Percentiles rank a stretch among this genome's conserved stretches.
Evolutionary conservation across 2,797 vertebrate genomes (phyloP).

Genomic region (Aldrovandia affinis): DNA sequence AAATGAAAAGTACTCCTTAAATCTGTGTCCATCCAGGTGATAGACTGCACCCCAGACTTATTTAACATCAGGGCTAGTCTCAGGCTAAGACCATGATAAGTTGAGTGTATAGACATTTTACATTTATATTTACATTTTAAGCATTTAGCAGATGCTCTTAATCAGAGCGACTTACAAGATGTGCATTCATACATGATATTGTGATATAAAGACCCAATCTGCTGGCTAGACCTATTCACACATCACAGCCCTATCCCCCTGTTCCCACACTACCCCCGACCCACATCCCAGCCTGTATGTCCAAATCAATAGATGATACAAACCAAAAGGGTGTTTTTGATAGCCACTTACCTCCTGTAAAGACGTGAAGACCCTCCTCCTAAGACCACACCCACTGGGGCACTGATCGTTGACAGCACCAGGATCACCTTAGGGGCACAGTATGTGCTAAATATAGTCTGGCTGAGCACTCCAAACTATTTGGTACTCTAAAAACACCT

Average conservation of each 20-base stretch:
- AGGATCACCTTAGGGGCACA: conserved; percentile 68
- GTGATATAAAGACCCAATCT: no score
- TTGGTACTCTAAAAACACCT: not conserved
- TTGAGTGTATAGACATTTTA: not conserved
- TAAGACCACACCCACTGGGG: conserved; percentile 63
- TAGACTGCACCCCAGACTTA: not conserved
- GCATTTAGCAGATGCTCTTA: no score
- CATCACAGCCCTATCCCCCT: no score
- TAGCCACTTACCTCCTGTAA: conserved; percentile 72
- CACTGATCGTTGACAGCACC: conserved; percentile 75
- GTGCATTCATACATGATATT: no score
- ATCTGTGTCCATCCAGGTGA: not conserved
- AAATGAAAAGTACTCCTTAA: not conserved
- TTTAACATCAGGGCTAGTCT: not conserved
- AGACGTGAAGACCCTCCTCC: conserved; percentile 73
- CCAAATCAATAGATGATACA: no score
- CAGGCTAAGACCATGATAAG: not conserved
- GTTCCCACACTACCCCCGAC: no score
- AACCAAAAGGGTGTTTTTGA: no score
- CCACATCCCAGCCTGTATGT: no score
- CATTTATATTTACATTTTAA: no score
- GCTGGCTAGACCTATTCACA: no score
- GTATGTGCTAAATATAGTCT: not conserved
- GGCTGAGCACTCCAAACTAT: not conserved
- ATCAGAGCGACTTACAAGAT: no score